Evolutionary conservation across 2,797 vertebrate species (phyloP).

Genomic region (Sphenodon punctatus): DNA sequence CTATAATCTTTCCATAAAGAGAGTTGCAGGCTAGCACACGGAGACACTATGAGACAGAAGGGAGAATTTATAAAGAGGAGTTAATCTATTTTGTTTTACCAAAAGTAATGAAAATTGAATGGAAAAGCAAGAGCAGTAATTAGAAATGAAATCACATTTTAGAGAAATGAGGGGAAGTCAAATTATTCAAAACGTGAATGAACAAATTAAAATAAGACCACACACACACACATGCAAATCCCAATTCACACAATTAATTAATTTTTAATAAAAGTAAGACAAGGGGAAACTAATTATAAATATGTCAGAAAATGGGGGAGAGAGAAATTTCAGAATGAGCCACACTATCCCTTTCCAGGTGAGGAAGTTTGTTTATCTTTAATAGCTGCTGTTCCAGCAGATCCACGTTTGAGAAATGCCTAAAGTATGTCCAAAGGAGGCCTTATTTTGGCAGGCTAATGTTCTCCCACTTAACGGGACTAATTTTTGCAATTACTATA

Average conservation of each 20-base stretch:
- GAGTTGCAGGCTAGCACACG: background rate
- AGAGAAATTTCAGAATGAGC: background rate
- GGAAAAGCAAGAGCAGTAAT: background rate
- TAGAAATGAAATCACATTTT: background rate
- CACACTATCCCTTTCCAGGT: background rate
- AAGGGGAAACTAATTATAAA: background rate
- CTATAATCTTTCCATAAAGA: background rate
- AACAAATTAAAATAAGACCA: background rate
- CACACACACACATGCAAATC: too few species aligned
- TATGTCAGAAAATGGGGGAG: background rate
- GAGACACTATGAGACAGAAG: background rate
- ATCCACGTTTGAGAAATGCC: background rate
- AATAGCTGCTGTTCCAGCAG: background rate
- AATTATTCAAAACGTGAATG: background rate
- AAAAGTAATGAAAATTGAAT: background rate
- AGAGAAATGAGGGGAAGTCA: background rate
- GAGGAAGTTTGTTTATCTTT: background rate
- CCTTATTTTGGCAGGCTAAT: background rate
- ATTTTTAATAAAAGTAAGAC: background rate
- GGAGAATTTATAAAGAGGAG: background rate
- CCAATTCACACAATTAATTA: background rate
- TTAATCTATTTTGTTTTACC: background rate
- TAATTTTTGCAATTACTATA: background rate
- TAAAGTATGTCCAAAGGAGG: background rate
- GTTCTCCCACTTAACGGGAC: background rate